Evolutionary conservation across 2,888 invertebrate species (phyloP), one percentile per base, ranked within the genome.

Genomic region (Acronicta psi): DNA sequence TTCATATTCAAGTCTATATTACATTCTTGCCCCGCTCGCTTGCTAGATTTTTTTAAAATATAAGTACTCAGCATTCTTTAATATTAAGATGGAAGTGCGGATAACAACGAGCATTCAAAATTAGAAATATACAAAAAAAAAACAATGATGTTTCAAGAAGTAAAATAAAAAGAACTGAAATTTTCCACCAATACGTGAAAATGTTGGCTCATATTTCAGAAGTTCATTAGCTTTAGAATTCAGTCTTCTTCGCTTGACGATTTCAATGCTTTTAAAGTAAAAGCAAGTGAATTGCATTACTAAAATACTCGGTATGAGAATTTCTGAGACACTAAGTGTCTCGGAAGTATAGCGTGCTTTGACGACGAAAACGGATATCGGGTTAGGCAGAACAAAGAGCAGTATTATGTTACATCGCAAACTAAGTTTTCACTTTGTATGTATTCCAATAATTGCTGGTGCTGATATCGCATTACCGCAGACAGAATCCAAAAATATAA

Each of bases 331-430:
- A 70, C 72, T 77, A 75, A 69, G 69, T 63, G 72, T 52, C 20
- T 29, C 59, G 75, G 78, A 77, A 69, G 66, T 71, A 69, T 43
- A 55, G 31, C 38, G 37, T 66, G 38, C 66, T 49, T 73, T 76
- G 73, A 80, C 72, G 72, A 75, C 69, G 69, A 74, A 73, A 75
- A 73, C 59, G 77, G 77, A 81, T 79, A 79, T 80, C 76, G 77
- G 79, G 73, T 75, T 78, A 73, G 65, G 61, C 46, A 60, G 64
- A 75, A 80, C 74, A 74, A 75, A 77, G 72, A 74, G 63, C 59
- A 46, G 43, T 69, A 69, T 73, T 51, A 42, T 43, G 65, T 72
- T 66, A 59, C 75, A 73, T 47, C 18, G 18, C 57, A 68, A 70
- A 68, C 58, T 66, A 69, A 66, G 65, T 75, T 69, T 75, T 45